Base-by-base conservation (phyloP, 1,140 invertebrate genomes). In the Papilio polyxenes region DNA sequence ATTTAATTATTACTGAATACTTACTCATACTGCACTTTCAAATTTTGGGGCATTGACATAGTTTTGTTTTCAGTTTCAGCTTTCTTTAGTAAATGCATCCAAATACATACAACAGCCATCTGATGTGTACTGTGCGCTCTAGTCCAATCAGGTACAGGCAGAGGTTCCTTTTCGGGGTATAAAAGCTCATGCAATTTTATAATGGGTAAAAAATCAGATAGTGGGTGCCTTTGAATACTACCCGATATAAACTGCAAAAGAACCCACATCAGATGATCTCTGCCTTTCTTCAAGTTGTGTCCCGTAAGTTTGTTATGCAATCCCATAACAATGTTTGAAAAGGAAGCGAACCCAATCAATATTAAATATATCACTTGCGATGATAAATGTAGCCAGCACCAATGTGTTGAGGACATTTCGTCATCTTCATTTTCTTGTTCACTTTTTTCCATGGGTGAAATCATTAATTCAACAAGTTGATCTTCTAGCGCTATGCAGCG, bases 241-340 rank as follows among this genome's bases (percentile, higher is more conserved):
- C 98, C 98, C 3, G 98, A 99, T 83, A 99, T 98, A 89, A 99
- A 99, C 93, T 99, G 98, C 9, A 99, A 92, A n/a, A 99, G 93
- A 6, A 98, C 97, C 98, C 98, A 99, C 98, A 99, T 99, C 0
- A 99, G 93, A 88, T 99, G 98, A 94, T 99, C 98, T 75, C 98
- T 94, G 0, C 98, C 98, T 93, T 98, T 98, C 75, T 97, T 96
- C 87, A 98, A 95, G 89, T 98, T 98, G 86, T 96, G 95, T 9
- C 97, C 96, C 49, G 97, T 96, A 10, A 99, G 92, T 95, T 98
- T 98, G 81, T 98, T 97, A 93, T 98, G 97, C 37, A 99, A 95
- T 0, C 97, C 97, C 92, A 97, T 96, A 0, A 99, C 98, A 88
- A 99, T 98, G 88, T 98, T 98, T 49, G 98, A 97, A 91, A 99